Base-by-base conservation (phyloP, 2,113 vertebrate species). In the Sclerurus mexicanus region DNA sequence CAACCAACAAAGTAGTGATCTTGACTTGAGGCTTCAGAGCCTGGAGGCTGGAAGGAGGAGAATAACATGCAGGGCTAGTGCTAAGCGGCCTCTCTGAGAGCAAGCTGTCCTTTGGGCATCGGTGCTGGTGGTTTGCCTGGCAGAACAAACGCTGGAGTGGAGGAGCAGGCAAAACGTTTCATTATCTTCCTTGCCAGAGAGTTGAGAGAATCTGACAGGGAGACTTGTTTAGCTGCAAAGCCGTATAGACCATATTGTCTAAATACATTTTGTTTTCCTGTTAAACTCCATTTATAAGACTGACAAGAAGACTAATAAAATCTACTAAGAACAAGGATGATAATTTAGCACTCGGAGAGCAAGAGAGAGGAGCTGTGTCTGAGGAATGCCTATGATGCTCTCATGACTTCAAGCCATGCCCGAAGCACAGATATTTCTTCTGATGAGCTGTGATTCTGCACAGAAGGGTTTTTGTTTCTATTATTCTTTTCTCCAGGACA, bases 231-330 rank as follows among this genome's bases (percentile, higher is more conserved):
- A 93, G 46, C 50, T 94, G 80, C 58, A 94, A 90, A 95, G 42
- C 62, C 73, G 53, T 87, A 79, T 85, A 96, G 62, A 75, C 53
- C 73, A 31, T 69, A 76, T 94, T 85, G 90, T 96, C 77, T 89
- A 89, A 93, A 82, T 91, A 68, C 40, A 87, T 93, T 95, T 89
- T 93, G 80, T 82, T 94, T 95, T 85, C 92, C 53, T 89, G 66
- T 69, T 92, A 69, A 85, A 90, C 31, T 90, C 73, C 40, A 79
- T 92, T 96, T 96, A 44, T 78, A 94, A 93, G 76, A 90, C 69
- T 92, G 93, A 95, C 90, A 96, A 90, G 88, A 89, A 82, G 89
- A 87, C 83, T 79, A 95, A 87, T 92, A 94, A 93, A 96, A 93
- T 78, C 79, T 95, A 81, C 76, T 66, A 93, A 90, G 83, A 93